Evolutionary conservation across 2,113 vertebrate species (phyloP), one percentile per base, ranked within the genome.

Genomic region (Cephalopholis sonnerati): DNA sequence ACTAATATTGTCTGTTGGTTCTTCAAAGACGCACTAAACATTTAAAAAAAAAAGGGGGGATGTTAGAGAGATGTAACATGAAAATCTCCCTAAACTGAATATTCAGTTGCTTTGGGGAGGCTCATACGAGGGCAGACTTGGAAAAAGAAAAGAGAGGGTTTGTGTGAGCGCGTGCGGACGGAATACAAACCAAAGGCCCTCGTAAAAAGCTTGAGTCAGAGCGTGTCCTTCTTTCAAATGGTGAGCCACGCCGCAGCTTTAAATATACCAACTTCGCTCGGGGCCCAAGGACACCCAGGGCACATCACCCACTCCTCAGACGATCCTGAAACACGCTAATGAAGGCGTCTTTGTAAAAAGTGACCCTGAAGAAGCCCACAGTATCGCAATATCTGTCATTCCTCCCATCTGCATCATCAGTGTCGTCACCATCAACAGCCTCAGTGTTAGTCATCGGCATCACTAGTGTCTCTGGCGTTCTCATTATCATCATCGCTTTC

Each of bases 151-250:
- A 65, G 62, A 32, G 13, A 36, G 61, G 36, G 74, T 48, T 54
- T 39, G 57, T 65, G 55, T 58, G 46, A 16, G 12, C 12, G 25
- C 2, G 55, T 59, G 75, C 3, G 6, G 69, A 69, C 46, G 32
- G 80, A 85, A 84, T 71, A 20, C 65, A 80, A 90, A 91, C 39
- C 65, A 81, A 82, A 84, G 61, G 53, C 57, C 44, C 77, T 84
- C 25, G 4, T 87, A 74, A 85, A 87, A 71, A 76, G 81, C 16
- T 50, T 69, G 83, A 90, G 75, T 84, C 77, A 85, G 54, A 81
- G 58, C 8, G 1, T 46, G 62, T 73, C 80, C 67, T 75, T 46
- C 77, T 63, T 78, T 74, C 67, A 74, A 48, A 78, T 41, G 41
- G 51, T 44, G n/a, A 80, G 53, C 65, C 77, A 55, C 24, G 54